phyloP scores from a whole-genome alignment of 2,888 invertebrate species.

The Aromia moschata region DNA sequence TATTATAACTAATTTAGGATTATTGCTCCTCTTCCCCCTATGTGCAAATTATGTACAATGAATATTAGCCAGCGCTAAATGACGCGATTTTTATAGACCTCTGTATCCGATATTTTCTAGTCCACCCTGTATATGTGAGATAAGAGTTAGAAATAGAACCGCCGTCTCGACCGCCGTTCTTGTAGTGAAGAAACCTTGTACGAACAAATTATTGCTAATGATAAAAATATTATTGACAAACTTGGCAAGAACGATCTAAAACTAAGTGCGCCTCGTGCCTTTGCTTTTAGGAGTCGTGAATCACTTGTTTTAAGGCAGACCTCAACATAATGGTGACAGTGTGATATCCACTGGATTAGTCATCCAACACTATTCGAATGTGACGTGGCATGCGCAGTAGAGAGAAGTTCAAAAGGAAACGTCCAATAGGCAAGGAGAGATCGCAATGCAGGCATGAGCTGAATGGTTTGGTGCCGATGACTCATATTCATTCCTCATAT shows the following conservation, averaged over 20 bases:
- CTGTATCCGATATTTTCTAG: too few relatives aligned
- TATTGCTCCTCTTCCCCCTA: too few relatives aligned
- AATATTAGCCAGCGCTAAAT: too few relatives aligned
- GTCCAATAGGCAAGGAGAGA: slow-evolving; percentile 51
- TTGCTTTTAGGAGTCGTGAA: slow-evolving; percentile 17
- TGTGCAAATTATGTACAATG: too few relatives aligned
- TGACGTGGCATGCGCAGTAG: slow-evolving; percentile 48
- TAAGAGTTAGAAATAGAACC: slow-evolving; percentile 9
- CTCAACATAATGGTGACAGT: slow-evolving; percentile 25
- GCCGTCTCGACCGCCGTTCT: background rate
- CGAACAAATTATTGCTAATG: background rate
- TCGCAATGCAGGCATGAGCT: slow-evolving; percentile 58
- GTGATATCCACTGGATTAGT: slow-evolving; percentile 49
- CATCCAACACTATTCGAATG: slow-evolving; percentile 45
- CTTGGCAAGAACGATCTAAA: slow-evolving; percentile 12
- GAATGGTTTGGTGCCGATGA: slow-evolving; percentile 52
- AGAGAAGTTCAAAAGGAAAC: slow-evolving; percentile 41
- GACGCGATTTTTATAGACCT: too few relatives aligned
- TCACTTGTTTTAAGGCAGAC: slow-evolving; percentile 17
- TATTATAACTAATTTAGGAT: too few relatives aligned
- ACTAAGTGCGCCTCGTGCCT: slow-evolving; percentile 9
- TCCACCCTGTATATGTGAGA: background rate
- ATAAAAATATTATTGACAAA: slow-evolving; percentile 21
- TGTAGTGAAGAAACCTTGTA: slow-evolving; percentile 4
- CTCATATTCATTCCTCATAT: slow-evolving; percentile 48